Evolutionary conservation across 2,888 invertebrate genomes (phyloP).

Genomic region (Limnephilus marmoratus): DNA sequence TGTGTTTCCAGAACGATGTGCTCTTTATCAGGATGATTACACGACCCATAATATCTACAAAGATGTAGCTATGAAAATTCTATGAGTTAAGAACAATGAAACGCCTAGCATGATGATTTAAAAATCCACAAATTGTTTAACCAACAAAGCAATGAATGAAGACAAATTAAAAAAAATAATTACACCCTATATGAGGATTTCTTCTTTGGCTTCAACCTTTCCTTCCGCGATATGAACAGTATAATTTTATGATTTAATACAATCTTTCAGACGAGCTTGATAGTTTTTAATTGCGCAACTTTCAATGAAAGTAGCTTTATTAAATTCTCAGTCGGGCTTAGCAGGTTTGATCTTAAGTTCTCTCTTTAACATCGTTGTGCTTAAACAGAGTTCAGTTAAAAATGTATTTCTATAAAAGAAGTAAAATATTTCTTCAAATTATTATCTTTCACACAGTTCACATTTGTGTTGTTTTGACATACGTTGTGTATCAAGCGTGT

Average conservation of each 20-base stretch:
- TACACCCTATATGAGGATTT: not conserved
- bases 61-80: too few species aligned
- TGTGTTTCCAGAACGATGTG: too few species aligned
- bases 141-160: too few species aligned
- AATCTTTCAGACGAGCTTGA: not conserved
- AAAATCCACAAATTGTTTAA: too few species aligned
- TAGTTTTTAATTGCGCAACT: not conserved
- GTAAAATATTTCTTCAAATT: not conserved
- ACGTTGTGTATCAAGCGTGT: too few species aligned
- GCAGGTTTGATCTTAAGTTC: not conserved
- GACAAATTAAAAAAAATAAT: not conserved
- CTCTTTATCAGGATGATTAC: too few species aligned
- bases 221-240: not conserved
- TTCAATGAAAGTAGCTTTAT: not conserved
- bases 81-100: too few species aligned
- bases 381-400: not conserved
- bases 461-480: too few species aligned
- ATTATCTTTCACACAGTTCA: too few species aligned
- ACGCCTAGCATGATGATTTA: too few species aligned
- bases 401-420: not conserved
- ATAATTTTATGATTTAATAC: not conserved
- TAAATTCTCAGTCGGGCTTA: not conserved
- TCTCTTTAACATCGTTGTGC: not conserved
- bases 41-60: too few species aligned
- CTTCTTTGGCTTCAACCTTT: not conserved